phyloP scores from a whole-genome alignment of 1,140 invertebrate genomes.

The Drosophila willistoni region DNA sequence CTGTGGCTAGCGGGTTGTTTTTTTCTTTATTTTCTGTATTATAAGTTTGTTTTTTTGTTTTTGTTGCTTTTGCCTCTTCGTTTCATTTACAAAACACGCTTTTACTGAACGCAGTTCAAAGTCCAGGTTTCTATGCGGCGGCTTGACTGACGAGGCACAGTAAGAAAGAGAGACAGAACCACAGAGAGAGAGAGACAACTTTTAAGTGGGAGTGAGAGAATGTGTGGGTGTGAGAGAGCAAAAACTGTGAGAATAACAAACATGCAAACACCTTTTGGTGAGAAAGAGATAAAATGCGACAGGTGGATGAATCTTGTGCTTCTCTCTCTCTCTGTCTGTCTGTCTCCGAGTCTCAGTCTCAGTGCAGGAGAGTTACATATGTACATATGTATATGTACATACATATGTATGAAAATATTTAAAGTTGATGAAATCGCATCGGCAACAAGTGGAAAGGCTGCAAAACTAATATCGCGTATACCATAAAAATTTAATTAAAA shows the following conservation, averaged over 20 bases:
- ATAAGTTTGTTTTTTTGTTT: conserved; percentile 45
- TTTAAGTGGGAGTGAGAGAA: conserved; percentile 25
- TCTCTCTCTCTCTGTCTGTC: no score
- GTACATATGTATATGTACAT: no score
- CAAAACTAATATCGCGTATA: not conserved
- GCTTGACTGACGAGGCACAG: conserved; percentile 34
- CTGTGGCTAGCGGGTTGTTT: conserved; percentile 32
- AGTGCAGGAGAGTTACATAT: no score
- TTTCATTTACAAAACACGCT: conserved; percentile 60
- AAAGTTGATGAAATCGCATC: not conserved
- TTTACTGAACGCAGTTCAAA: conserved; percentile 66
- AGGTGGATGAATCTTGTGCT: conserved; percentile 43
- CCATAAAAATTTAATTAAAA: not conserved
- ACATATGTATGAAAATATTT: not conserved
- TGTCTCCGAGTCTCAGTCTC: not conserved
- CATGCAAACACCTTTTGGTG: conserved; percentile 15
- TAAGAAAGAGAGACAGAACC: not conserved
- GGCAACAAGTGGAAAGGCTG: not conserved
- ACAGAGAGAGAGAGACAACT: not conserved
- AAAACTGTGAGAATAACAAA: conserved; percentile 33
- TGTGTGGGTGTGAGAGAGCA: conserved; percentile 3
- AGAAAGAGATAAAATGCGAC: conserved; percentile 29
- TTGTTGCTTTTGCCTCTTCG: conserved; percentile 15
- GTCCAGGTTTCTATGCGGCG: conserved; percentile 49
- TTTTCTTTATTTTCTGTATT: conserved; percentile 44